These are phyloP conservation scores for Noctua pronuba DNA, from an alignment of 2,888 invertebrate genomes.

Conservation along the genomic window DNA sequence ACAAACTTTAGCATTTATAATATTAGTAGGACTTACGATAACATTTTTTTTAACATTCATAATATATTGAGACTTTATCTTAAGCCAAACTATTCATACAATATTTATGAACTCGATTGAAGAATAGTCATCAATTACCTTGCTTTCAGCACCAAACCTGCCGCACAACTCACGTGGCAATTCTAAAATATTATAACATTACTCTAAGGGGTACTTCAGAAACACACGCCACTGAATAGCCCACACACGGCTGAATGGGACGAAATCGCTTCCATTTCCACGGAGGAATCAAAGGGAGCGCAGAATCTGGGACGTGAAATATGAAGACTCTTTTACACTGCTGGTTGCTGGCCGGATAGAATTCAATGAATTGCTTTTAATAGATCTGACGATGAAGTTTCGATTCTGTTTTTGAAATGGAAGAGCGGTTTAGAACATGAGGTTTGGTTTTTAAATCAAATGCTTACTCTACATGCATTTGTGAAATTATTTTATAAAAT, in stretches of 20 bases:
- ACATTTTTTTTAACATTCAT: too few relatives aligned
- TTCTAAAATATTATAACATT: slow-evolving; percentile 51
- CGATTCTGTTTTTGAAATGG: slow-evolving; percentile 39
- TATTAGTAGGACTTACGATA: too few relatives aligned
- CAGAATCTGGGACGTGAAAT: slow-evolving; percentile 54
- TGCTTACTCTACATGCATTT: neutral
- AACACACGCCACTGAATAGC: slow-evolving; percentile 50
- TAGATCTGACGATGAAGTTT: slow-evolving; percentile 39
- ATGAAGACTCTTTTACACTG: slow-evolving; percentile 63
- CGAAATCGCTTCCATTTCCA: slow-evolving; percentile 70
- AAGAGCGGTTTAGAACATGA: neutral
- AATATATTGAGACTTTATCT: neutral
- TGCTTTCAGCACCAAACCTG: neutral
- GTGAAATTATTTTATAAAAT: too few relatives aligned
- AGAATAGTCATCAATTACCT: neutral
- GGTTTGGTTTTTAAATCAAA: neutral
- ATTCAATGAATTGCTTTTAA: slow-evolving; percentile 35
- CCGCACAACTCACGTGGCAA: neutral
- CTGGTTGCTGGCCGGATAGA: slow-evolving; percentile 31
- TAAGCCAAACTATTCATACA: neutral
- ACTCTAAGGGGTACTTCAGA: slow-evolving; percentile 25
- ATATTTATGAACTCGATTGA: neutral
- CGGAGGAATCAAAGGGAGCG: slow-evolving; percentile 59
- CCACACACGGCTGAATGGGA: slow-evolving; percentile 60
- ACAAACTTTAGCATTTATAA: too few relatives aligned